phyloP scores from a whole-genome alignment of 2,113 vertebrate species.

The Melospiza georgiana region DNA sequence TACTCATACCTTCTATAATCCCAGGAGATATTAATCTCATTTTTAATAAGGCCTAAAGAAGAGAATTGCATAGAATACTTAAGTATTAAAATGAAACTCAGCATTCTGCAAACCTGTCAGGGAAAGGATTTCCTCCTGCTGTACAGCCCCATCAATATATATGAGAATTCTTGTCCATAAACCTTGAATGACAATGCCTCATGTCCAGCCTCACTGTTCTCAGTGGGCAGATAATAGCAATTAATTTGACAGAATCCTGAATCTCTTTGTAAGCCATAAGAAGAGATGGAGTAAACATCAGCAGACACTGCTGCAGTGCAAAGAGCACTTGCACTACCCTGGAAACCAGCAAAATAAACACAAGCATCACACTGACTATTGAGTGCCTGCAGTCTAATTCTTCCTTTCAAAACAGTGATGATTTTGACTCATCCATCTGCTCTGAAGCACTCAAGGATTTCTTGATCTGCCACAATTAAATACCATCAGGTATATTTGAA shows the following conservation, averaged over 20 bases:
- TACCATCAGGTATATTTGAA: not conserved
- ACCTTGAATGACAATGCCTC: not conserved
- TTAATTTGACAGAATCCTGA: not conserved
- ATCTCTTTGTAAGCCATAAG: not conserved
- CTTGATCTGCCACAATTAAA: not conserved
- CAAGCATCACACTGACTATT: not conserved
- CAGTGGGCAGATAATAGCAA: not conserved
- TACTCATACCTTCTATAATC: not conserved
- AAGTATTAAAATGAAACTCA: not conserved
- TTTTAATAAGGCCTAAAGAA: not conserved
- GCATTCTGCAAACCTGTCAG: not conserved
- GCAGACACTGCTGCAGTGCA: conserved; percentile 7
- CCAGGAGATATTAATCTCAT: not conserved
- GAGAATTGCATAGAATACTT: not conserved
- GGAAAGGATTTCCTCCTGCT: not conserved
- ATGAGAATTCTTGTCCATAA: not conserved
- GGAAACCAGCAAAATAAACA: not conserved
- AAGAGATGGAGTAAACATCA: not conserved
- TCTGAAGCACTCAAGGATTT: not conserved
- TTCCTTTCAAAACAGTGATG: not conserved
- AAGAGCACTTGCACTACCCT: not conserved
- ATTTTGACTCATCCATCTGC: not conserved
- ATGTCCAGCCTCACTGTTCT: not conserved
- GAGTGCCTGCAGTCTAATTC: not conserved
- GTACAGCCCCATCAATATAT: not conserved